Evolutionary conservation across 2,888 invertebrate genomes (phyloP).

Genomic region (Hirtodrosophila cameraria): DNA sequence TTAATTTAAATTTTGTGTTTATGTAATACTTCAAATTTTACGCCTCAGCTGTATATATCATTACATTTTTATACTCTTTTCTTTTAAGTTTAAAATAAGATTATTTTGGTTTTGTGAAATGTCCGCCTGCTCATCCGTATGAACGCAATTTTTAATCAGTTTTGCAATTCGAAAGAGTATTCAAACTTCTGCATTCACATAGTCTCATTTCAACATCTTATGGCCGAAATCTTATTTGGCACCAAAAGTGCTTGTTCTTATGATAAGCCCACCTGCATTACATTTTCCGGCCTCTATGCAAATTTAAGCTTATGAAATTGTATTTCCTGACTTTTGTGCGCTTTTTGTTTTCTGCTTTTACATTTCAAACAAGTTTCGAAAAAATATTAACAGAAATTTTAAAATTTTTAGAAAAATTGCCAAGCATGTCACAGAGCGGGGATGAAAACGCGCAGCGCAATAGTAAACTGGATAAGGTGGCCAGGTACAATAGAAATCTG

Average conservation of each 20-base stretch:
- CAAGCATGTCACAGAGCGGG: slow-evolving; percentile 26
- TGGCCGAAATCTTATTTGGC: slow-evolving; percentile 12
- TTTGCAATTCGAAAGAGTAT: slow-evolving; percentile 17
- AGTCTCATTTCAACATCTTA: not conserved
- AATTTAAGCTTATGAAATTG: slow-evolving; percentile 24
- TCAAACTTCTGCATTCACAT: not conserved
- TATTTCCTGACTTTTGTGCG: not conserved
- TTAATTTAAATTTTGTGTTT: too few relatives aligned
- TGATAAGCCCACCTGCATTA: slow-evolving; percentile 31
- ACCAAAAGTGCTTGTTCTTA: slow-evolving; percentile 19
- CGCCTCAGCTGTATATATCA: too few relatives aligned
- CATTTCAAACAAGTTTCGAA: slow-evolving; percentile 40
- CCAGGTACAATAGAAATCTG: slow-evolving; percentile 34
- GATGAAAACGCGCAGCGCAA: not conserved
- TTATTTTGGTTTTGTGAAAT: too few relatives aligned
- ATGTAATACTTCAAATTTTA: too few relatives aligned
- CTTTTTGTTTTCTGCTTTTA: slow-evolving; percentile 6
- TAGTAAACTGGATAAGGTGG: not conserved
- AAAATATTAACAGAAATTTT: slow-evolving; percentile 18
- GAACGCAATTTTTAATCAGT: too few relatives aligned
- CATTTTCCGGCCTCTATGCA: slow-evolving; percentile 27
- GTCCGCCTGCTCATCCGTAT: too few relatives aligned
- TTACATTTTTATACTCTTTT: too few relatives aligned
- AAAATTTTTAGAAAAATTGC: slow-evolving; percentile 25
- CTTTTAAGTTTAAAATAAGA: too few relatives aligned